Evolutionary conservation across 2,113 vertebrate genomes (phyloP).

Genomic region (Nyctibius bracteatus): DNA sequence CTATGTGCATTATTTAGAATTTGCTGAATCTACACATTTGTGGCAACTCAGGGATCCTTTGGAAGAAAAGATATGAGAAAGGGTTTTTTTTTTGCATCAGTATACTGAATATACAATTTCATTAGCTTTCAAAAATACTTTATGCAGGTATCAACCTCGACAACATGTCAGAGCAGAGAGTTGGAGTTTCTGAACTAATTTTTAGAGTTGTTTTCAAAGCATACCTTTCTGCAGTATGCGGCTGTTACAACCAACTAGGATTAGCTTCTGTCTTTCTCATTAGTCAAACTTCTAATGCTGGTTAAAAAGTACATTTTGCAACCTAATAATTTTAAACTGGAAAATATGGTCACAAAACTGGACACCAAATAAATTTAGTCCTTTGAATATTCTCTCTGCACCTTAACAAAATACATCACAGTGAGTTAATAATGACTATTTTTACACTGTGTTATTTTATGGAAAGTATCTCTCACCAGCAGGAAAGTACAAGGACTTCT

Average conservation of each 20-base stretch:
- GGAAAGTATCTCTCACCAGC: conserved; percentile 70
- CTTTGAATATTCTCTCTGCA: conserved; percentile 11
- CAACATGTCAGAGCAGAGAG: not conserved
- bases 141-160: not conserved
- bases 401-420: conserved; percentile 58
- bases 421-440: conserved; percentile 68
- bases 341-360: not conserved
- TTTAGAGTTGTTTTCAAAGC: not conserved
- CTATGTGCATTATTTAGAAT: not conserved
- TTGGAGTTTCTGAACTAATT: not conserved
- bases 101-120: not conserved
- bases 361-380: not conserved
- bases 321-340: not conserved
- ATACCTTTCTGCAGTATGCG: not conserved
- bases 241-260: not conserved
- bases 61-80: not conserved
- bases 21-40: not conserved
- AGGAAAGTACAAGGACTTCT: conserved; percentile 70
- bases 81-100: not conserved
- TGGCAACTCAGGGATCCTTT: not conserved
- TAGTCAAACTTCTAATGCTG: not conserved
- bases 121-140: not conserved
- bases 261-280: not conserved
- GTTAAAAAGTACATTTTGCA: not conserved
- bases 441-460: conserved; percentile 69